Evolutionary conservation across 2,113 vertebrate species (phyloP).

Genomic region (Axis porcinus): DNA sequence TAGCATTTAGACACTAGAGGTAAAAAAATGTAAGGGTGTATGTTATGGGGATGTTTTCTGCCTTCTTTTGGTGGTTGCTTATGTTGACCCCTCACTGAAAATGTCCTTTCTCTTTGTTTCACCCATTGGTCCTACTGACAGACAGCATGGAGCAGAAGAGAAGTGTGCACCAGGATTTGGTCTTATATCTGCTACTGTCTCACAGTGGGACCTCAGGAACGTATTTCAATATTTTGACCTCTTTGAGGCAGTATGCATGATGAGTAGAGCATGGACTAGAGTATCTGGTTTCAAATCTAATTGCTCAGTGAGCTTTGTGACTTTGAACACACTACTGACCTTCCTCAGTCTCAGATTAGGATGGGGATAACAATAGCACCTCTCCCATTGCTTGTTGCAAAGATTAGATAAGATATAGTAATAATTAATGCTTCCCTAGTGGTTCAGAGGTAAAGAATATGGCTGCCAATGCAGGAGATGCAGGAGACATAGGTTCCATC

Average conservation of each 20-base stretch:
- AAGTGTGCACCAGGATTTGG: neutral
- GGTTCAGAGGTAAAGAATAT: neutral
- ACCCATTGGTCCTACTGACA: neutral
- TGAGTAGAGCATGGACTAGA: neutral
- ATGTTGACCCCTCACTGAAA: neutral
- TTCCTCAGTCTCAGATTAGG: neutral
- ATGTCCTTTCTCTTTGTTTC: neutral
- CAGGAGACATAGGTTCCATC: neutral
- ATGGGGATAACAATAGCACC: neutral
- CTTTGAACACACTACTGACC: neutral
- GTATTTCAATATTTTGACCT: neutral
- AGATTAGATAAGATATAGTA: neutral
- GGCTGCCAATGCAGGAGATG: neutral
- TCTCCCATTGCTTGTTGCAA: neutral
- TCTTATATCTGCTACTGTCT: neutral
- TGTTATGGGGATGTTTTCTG: neutral
- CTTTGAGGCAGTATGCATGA: neutral
- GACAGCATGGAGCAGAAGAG: neutral
- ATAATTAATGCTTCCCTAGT: neutral
- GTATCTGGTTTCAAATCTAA: neutral
- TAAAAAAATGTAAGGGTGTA: neutral
- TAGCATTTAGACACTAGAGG: neutral
- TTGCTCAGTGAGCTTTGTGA: neutral
- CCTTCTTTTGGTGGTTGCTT: neutral
- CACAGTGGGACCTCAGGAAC: neutral